These are phyloP conservation scores for Oxyruncus cristatus DNA, from an alignment of 2,113 vertebrate species.

Conservation along the genomic window DNA sequence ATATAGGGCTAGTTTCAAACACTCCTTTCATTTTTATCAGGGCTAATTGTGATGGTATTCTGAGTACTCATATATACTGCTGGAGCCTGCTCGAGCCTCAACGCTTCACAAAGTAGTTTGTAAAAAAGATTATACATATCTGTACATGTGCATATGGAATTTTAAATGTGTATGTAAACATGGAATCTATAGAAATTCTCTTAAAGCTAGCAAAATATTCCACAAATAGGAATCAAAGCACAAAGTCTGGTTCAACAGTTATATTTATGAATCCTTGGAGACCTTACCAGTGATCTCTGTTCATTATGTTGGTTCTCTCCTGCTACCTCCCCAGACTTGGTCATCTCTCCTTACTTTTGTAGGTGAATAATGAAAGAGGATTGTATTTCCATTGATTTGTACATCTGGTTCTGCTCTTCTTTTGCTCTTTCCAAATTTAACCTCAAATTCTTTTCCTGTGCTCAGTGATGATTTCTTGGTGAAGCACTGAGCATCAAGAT, in stretches of 20 bases:
- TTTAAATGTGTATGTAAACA: neutral
- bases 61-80: neutral
- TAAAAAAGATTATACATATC: neutral
- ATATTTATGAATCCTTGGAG: neutral
- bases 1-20: neutral
- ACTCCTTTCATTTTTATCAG: neutral
- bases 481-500: neutral
- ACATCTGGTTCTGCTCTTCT: neutral
- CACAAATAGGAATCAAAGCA: neutral
- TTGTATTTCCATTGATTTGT: neutral
- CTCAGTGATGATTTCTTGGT: neutral
- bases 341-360: neutral
- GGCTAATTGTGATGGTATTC: neutral
- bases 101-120: neutral
- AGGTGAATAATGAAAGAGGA: neutral
- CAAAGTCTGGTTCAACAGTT: neutral
- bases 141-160: neutral
- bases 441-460: neutral
- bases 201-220: neutral
- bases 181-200: neutral
- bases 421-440: neutral
- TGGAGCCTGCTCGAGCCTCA: neutral
- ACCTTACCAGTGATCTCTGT: neutral
- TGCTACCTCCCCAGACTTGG: neutral
- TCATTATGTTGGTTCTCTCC: neutral